phyloP scores from a whole-genome alignment of 1,140 invertebrate species.

The Micrasema longulum region DNA sequence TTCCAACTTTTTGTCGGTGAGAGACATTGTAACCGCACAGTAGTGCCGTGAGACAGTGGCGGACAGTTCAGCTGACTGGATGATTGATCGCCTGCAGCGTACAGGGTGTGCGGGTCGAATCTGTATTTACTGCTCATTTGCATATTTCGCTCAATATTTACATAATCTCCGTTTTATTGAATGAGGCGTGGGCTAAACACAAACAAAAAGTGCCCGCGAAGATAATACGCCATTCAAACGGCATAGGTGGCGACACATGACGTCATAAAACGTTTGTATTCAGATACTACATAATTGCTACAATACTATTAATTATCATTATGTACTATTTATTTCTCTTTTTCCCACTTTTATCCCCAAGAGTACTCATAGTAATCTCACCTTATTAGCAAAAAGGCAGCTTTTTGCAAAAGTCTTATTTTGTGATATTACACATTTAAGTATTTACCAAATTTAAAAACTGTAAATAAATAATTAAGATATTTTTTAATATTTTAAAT shows the following conservation, averaged over 20 bases:
- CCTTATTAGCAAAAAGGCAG: too few species aligned
- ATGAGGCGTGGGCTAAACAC: neutral
- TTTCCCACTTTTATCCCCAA: too few species aligned
- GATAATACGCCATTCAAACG: neutral
- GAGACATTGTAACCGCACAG: neutral
- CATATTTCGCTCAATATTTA: constrained; percentile 34
- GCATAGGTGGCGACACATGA: neutral
- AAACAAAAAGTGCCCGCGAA: constrained; percentile 12
- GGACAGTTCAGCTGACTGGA: constrained; percentile 36
- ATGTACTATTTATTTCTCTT: too few species aligned
- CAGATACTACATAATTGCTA: too few species aligned
- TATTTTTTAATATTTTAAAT: too few species aligned
- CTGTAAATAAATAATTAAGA: too few species aligned
- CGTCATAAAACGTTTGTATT: neutral
- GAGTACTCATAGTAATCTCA: too few species aligned
- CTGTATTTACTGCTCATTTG: constrained; percentile 19
- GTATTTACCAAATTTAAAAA: too few species aligned
- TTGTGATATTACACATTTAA: too few species aligned
- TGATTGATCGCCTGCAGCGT: constrained; percentile 37
- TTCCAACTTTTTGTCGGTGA: neutral
- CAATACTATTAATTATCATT: too few species aligned
- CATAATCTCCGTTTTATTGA: constrained; percentile 37
- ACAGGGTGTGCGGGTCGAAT: constrained; percentile 37
- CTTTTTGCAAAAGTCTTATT: too few species aligned
- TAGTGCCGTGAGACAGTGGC: constrained; percentile 25